phyloP scores from a whole-genome alignment of 2,888 invertebrate genomes.

The Limnephilus auricula region DNA sequence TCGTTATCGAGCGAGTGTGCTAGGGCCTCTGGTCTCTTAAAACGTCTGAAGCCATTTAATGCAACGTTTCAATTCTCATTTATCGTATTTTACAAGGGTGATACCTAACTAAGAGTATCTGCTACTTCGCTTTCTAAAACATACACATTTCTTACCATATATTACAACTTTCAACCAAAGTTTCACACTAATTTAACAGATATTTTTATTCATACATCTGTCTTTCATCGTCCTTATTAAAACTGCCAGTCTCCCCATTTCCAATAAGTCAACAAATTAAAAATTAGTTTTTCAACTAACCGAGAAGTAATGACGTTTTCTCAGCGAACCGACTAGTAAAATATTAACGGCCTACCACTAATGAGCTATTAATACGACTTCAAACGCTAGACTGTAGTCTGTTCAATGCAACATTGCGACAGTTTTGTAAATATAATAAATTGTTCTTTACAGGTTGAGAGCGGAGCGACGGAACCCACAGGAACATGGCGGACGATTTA shows the following conservation, averaged over 20 bases:
- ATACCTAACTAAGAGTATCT: too few species aligned
- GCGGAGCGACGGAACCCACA: background rate
- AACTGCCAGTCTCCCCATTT: background rate
- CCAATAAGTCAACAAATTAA: background rate
- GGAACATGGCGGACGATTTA: background rate
- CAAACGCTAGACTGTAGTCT: slow-evolving; percentile 31
- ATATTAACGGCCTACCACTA: background rate
- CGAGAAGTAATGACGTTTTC: background rate
- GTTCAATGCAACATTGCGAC: slow-evolving; percentile 37
- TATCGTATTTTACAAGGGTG: too few species aligned
- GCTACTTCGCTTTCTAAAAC: background rate
- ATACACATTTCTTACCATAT: background rate
- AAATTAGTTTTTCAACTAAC: background rate
- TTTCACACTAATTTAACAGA: background rate
- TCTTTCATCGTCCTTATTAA: background rate
- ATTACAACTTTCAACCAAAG: background rate
- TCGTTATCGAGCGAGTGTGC: too few species aligned
- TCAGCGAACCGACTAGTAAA: slow-evolving; percentile 11
- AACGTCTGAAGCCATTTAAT: too few species aligned
- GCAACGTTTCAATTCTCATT: too few species aligned
- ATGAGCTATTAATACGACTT: background rate
- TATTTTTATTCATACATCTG: background rate
- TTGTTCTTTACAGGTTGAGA: slow-evolving; percentile 22
- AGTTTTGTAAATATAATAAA: slow-evolving; percentile 28
- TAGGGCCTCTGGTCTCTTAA: too few species aligned